Conservation (phyloP, 2,113 vertebrate species). For the Percopsis transmontana region DNA sequence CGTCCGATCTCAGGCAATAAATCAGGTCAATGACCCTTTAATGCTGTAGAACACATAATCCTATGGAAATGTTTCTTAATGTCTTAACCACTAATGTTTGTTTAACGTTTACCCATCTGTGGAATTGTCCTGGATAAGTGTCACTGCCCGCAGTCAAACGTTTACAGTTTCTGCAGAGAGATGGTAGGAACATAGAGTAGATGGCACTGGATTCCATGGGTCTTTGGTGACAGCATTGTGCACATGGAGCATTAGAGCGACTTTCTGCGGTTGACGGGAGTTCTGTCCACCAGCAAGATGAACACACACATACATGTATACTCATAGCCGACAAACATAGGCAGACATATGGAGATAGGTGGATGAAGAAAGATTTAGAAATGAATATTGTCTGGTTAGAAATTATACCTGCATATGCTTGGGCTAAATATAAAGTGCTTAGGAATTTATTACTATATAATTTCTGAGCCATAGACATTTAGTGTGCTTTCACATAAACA, state of each 20-base stretch:
- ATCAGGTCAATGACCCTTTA: background rate
- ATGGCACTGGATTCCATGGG: constrained; percentile 4
- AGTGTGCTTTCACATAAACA: background rate
- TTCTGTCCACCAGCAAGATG: background rate
- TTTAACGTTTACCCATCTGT: constrained; percentile 14
- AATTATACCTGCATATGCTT: too few species aligned
- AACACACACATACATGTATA: background rate
- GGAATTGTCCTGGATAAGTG: constrained; percentile 12
- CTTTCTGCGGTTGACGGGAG: background rate
- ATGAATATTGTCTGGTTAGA: background rate
- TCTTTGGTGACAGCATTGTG: constrained; percentile 2
- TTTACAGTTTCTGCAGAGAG: constrained; percentile 8
- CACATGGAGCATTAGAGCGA: constrained; percentile 7
- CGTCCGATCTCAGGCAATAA: background rate
- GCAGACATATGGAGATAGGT: background rate
- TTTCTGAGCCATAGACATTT: background rate
- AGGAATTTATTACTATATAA: background rate
- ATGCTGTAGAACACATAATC: background rate
- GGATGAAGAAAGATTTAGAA: background rate
- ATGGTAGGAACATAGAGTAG: background rate
- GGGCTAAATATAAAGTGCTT: background rate
- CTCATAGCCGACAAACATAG: background rate
- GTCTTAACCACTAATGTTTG: constrained; percentile 2
- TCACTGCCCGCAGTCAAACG: constrained; percentile 15
- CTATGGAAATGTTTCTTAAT: constrained; percentile 1